Base-by-base conservation (phyloP, 2,113 vertebrate species). In the Manacus vitellinus region DNA sequence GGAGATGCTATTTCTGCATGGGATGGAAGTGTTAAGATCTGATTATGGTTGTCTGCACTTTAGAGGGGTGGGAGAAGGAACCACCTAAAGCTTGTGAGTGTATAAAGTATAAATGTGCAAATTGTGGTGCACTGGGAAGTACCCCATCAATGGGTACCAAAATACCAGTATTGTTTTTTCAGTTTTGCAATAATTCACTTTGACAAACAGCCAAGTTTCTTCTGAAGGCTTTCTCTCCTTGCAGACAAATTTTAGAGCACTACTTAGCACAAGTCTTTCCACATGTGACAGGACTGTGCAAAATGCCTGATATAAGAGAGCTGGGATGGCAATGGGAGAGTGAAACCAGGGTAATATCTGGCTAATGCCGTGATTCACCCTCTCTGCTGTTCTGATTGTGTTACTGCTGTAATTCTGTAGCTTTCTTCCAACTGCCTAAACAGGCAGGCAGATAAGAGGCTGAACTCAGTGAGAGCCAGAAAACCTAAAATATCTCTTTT, bases 401-500 rank as follows among this genome's bases (percentile, higher is more conserved):
- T 70, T 91, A 39, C 30, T 31, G 12, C 47, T 73, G 21, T 70
- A 88, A 90, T 78, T 93, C 75, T 81, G 59, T 41, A 71, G 55
- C 79, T 66, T 78, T 73, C n/a, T 85, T 66, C 61, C 75, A 82
- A 33, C 0, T 1, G 23, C 76, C 67, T 88, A 44, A 92, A 85
- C 0, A 2, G 27, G 59, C 61, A 86, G 83, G 47, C 90, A 96
- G 96, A 94, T 97, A 92, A 94, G 54, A 75, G 37, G 52, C 2
- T 86, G 82, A 80, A 91, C 68, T 80, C 55, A 6, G 35, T 84
- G 65, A 63, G 55, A 95, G 89, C 65, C 95, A 92, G 68, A 79
- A 94, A 81, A 66, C 51, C 56, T 89, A 74, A 88, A 97, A 74
- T 92, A 95, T 33, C 91, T 75, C 55, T 91, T 68, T 82, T 71